These are phyloP conservation scores for Oplegnathus fasciatus DNA, from an alignment of 2,113 vertebrate genomes.

Conservation along the genomic window DNA sequence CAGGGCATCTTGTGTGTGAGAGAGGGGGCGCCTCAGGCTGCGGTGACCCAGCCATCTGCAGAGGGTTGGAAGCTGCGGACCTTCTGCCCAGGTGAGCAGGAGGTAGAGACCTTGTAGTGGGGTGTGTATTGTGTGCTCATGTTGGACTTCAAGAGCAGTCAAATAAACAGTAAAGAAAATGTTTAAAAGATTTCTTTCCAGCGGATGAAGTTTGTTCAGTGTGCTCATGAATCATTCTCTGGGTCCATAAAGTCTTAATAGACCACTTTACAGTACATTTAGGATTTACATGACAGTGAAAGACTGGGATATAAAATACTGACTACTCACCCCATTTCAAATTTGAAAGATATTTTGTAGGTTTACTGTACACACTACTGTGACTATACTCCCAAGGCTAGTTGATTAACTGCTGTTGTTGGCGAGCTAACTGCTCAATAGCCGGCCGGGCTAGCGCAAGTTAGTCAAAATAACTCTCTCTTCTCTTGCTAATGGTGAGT, in stretches of 20 bases:
- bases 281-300: no score
- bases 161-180: background rate
- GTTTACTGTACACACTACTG: no score
- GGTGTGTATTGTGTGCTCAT: background rate
- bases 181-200: background rate
- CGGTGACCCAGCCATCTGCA: slow-evolving; percentile 1
- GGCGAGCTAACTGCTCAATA: no score
- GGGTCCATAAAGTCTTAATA: background rate
- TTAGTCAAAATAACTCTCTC: no score
- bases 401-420: no score
- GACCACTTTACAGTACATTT: background rate
- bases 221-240: background rate
- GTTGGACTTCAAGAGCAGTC: background rate
- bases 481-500: no score
- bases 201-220: background rate
- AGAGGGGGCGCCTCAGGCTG: background rate
- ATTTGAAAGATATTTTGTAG: no score
- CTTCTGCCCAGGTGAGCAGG: slow-evolving; percentile 3
- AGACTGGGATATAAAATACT: no score
- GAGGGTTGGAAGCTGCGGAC: background rate
- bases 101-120: no score
- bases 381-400: no score
- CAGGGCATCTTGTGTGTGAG: background rate
- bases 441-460: no score
- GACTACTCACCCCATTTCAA: no score